Base-by-base conservation (phyloP, 1,140 invertebrate species). In the Daktulosphaira vitifoliae region DNA sequence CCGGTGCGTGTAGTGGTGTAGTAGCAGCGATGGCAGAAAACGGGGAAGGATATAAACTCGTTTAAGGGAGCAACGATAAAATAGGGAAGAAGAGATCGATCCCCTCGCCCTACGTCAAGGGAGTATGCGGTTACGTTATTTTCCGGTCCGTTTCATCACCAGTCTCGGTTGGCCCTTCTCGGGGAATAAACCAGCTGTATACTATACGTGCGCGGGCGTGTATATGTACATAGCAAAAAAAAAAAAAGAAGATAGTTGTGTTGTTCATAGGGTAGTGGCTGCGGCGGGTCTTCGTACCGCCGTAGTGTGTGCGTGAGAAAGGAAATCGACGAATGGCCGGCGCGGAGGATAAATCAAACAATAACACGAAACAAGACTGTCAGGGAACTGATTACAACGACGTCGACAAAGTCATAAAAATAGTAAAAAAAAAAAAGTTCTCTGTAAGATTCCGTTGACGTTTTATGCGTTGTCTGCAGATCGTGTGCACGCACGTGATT, bases 101-200 rank as follows among this genome's bases (percentile, higher is more conserved):
- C 5, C 29, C 29, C 29, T 33, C 29, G 29, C 11, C 11, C 29
- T 33, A 33, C 29, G 5, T 11, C 29, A 11, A 5, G 29, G 29
- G 18, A 22, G 39, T 25, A 62, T 62, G 56, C 56, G 56, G 56
- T 62, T 29, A 62, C 56, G 56, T 62, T 62, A 62, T 62, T 62
- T 62, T 62, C 56, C 56, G 56, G 56, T 62, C 56, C 56, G 56
- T 62, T 62, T 62, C 56, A 62, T 62, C 56, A 62, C 56, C 42
- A 33, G 56, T 48, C 56, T 6, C 29, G 29, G 29, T 33, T 5
- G 42, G 23, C 42, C 22, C 56, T 62, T 59, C 46, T 39, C 44
- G 46, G 56, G 39, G 56, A 62, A 62, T 62, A 62, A 33, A 38
- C 53, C 25, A 23, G 26, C 42, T 25, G 26, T 39, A 48, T 23